Percentiles rank a stretch among this genome's conserved stretches.
Conservation (phyloP, 1,140 invertebrate species). For the Spodoptera frugiperda region DNA sequence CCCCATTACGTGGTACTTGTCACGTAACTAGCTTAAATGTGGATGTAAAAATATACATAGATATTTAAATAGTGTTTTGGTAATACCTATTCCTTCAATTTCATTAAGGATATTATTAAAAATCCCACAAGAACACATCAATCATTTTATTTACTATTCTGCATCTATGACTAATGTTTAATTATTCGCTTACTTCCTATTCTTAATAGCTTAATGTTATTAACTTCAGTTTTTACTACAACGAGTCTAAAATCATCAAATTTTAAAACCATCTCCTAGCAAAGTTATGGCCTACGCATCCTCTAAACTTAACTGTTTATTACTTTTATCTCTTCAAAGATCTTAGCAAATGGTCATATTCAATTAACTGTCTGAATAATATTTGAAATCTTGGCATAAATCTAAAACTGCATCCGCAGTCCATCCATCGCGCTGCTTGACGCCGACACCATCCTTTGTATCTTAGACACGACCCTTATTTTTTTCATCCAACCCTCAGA, state of each 20-base stretch:
- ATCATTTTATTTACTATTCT: no score
- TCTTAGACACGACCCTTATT: constrained; percentile 82
- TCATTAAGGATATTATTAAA: no score
- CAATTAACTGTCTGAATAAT: constrained; percentile 79
- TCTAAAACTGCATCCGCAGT: constrained; percentile 81
- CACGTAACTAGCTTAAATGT: no score
- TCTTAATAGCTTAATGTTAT: no score
- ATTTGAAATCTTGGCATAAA: constrained; percentile 76
- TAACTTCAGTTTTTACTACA: no score
- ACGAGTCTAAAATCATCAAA: background rate
- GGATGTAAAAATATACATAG: no score
- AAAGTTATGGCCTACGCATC: constrained; percentile 17
- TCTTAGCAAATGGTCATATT: constrained; percentile 74
- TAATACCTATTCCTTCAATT: no score
- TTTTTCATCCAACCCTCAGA: constrained; percentile 83
- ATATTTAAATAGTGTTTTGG: no score
- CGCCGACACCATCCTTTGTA: constrained; percentile 81
- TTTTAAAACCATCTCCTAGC: background rate
- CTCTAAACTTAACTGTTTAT: constrained; percentile 38
- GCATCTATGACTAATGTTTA: no score
- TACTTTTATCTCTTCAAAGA: constrained; percentile 47
- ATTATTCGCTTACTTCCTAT: no score
- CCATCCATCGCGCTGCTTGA: constrained; percentile 82
- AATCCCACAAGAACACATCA: no score
- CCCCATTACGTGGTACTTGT: no score